A percentile compares a stretch with the other conserved stretches of the same genome.
Conservation (phyloP, 2,797 vertebrate species). For the Geotrypetes seraphini region DNA sequence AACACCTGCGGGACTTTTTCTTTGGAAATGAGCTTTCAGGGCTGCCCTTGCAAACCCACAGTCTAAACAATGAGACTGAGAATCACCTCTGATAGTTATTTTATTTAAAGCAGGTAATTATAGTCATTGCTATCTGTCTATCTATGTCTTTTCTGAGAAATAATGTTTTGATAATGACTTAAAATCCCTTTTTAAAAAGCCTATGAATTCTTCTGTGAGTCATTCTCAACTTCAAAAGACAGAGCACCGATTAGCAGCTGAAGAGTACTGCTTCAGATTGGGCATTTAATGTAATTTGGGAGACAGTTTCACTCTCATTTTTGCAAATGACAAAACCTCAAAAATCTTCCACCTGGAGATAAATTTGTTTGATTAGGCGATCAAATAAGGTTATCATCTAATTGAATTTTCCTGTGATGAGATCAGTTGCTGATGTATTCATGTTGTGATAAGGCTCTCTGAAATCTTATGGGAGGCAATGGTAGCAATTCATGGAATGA, state of each 20-base stretch:
- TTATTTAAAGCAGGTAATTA: no score
- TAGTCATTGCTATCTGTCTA: no score
- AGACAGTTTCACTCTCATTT: constrained; percentile 22
- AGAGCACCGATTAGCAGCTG: constrained; percentile 19
- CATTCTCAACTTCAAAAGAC: constrained; percentile 25
- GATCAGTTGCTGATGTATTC: constrained; percentile 7
- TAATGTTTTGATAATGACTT: no score
- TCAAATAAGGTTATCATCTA: constrained; percentile 6
- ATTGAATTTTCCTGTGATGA: constrained; percentile 22
- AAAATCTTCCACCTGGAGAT: constrained; percentile 13
- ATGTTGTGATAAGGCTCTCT: constrained; percentile 25
- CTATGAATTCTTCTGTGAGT: constrained; percentile 27
- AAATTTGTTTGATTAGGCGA: neutral
- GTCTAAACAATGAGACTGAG: no score
- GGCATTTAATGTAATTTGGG: constrained; percentile 24
- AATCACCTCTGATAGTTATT: no score
- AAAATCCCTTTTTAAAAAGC: no score
- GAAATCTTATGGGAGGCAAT: constrained; percentile 20
- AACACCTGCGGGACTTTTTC: no score
- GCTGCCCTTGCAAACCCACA: no score
- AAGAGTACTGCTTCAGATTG: constrained; percentile 13
- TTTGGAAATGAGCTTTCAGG: neutral
- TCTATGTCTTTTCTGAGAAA: no score
- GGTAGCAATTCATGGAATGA: constrained; percentile 17
- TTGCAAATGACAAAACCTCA: constrained; percentile 20